phyloP scores from a whole-genome alignment of 1,140 invertebrate species.

The Drosophila setifemur region DNA sequence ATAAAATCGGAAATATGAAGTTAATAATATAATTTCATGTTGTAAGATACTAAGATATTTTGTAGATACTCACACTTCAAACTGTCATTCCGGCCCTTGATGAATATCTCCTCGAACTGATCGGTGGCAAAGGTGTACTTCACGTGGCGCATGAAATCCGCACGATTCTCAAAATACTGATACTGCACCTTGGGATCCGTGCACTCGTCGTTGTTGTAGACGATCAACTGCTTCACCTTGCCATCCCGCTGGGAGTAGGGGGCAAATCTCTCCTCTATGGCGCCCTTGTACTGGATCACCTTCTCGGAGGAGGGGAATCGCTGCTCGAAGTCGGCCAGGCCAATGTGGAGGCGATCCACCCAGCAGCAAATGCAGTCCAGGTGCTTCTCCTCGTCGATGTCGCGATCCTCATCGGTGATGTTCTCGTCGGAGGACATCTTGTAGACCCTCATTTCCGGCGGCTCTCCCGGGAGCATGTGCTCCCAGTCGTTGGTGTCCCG shows the following conservation, averaged over 20 bases:
- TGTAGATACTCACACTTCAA: conserved; percentile 84
- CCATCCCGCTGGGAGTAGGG: conserved; percentile 88
- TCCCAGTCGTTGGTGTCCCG: conserved; percentile 86
- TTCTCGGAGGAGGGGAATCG: conserved; percentile 90
- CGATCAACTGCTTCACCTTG: conserved; percentile 86
- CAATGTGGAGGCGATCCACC: conserved; percentile 88
- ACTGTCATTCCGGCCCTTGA: conserved; percentile 87
- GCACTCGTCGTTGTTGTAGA: conserved; percentile 88
- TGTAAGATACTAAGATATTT: no score
- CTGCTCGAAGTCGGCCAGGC: conserved; percentile 87
- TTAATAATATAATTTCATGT: no score
- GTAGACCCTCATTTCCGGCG: conserved; percentile 82
- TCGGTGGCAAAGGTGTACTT: conserved; percentile 85
- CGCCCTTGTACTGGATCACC: conserved; percentile 89
- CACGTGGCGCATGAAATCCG: conserved; percentile 86
- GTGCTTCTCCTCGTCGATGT: conserved; percentile 86
- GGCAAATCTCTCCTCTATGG: conserved; percentile 89
- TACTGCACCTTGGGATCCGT: conserved; percentile 84
- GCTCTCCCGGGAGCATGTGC: conserved; percentile 87
- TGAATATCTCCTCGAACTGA: conserved; percentile 86
- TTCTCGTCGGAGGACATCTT: conserved; percentile 81
- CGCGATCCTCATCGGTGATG: conserved; percentile 40
- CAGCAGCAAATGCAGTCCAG: conserved; percentile 91
- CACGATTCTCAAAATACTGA: conserved; percentile 88
- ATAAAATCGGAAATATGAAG: neutral